A percentile compares a stretch with the other conserved stretches of the same genome.
phyloP scores from a whole-genome alignment of 2,888 invertebrate species.

The Cantharis lateralis region DNA sequence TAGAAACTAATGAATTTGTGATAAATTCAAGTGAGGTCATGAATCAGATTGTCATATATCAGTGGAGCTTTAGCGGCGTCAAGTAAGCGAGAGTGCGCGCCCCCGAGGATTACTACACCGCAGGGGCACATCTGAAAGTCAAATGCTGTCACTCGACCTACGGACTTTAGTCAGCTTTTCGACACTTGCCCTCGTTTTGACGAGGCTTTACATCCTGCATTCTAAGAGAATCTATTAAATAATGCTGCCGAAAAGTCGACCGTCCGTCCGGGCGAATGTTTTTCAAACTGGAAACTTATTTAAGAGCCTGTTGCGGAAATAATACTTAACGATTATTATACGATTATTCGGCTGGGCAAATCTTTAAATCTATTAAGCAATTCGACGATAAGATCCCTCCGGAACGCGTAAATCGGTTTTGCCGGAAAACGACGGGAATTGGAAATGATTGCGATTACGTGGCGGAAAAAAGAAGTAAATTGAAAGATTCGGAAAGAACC shows the following conservation, averaged over 20 bases:
- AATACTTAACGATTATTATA: constrained; percentile 1
- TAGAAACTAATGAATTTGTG: background rate
- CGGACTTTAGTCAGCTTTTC: constrained; percentile 42
- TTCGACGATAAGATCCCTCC: constrained; percentile 42
- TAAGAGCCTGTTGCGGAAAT: background rate
- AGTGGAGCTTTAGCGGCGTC: constrained; percentile 37
- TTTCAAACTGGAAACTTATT: background rate
- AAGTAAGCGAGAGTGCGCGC: constrained; percentile 39
- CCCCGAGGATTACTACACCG: constrained; percentile 47
- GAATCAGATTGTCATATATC: constrained; percentile 32
- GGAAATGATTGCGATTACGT: constrained; percentile 52
- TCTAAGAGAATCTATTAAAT: constrained; percentile 9
- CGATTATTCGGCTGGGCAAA: constrained; percentile 12
- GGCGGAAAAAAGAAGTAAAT: constrained; percentile 49
- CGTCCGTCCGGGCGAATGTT: background rate
- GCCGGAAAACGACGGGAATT: constrained; percentile 53
- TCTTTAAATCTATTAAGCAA: constrained; percentile 42
- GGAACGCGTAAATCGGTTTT: constrained; percentile 50
- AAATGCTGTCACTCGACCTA: constrained; percentile 55
- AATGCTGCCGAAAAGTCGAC: background rate
- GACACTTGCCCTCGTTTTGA: constrained; percentile 36
- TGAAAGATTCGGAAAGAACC: constrained; percentile 44
- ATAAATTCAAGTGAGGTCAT: constrained; percentile 8
- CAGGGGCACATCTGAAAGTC: constrained; percentile 58
- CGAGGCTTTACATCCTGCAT: constrained; percentile 14